Conservation (phyloP, 2,888 invertebrate genomes). For the Rhagonycha lutea region DNA sequence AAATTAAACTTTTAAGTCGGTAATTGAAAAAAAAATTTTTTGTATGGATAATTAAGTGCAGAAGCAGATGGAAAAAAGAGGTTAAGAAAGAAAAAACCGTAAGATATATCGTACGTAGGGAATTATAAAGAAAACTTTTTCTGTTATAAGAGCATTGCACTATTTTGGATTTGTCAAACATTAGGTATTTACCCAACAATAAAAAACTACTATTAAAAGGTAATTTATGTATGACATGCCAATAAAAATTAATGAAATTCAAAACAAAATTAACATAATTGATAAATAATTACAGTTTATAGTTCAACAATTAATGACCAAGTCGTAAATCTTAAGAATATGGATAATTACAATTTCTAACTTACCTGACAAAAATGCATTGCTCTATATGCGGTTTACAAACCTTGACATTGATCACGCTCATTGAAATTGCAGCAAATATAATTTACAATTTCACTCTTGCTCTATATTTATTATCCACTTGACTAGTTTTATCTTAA, state of each 20-base stretch:
- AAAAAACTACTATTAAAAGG: neutral
- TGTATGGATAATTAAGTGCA: neutral
- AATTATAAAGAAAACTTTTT: too few relatives aligned
- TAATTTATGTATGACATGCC: neutral
- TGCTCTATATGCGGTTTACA: slow-evolving; percentile 4
- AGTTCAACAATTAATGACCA: neutral
- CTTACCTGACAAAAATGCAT: slow-evolving; percentile 6
- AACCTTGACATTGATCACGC: slow-evolving; percentile 17
- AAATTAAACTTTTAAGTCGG: neutral
- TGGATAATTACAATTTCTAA: neutral
- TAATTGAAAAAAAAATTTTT: too few relatives aligned
- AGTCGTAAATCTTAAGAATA: neutral
- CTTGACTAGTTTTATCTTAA: slow-evolving; percentile 7
- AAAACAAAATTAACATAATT: neutral
- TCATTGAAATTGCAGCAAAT: slow-evolving; percentile 11
- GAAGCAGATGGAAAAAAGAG: too few relatives aligned
- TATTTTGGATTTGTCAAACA: too few relatives aligned
- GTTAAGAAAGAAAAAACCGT: too few relatives aligned
- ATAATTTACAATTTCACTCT: slow-evolving; percentile 20
- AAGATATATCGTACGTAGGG: too few relatives aligned
- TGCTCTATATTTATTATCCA: slow-evolving; percentile 22
- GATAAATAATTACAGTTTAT: neutral
- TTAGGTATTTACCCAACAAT: too few relatives aligned
- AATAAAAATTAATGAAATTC: neutral
- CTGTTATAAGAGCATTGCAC: too few relatives aligned